Evolutionary conservation across 2,888 invertebrate species (phyloP).

Genomic region (Machimus rusticus): DNA sequence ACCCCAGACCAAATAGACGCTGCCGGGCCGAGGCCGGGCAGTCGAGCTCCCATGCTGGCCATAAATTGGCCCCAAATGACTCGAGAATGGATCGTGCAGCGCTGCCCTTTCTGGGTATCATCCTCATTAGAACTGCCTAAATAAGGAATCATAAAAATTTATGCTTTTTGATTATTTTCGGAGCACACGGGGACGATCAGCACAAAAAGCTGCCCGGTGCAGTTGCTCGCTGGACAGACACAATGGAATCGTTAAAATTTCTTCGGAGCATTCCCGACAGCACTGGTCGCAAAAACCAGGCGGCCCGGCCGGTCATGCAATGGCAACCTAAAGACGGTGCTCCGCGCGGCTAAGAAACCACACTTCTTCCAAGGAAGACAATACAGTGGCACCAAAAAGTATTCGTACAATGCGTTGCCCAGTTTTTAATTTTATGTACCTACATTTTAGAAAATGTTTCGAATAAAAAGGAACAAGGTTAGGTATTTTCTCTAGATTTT

Average conservation of each 20-base stretch:
- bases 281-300: not conserved
- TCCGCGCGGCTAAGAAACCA: not conserved
- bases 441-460: no score
- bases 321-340: not conserved
- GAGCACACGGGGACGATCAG: not conserved
- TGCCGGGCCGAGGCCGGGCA: not conserved
- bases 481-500: no score
- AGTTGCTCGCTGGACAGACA: constrained; percentile 20
- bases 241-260: constrained; percentile 45
- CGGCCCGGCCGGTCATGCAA: not conserved
- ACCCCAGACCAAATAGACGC: constrained; percentile 26
- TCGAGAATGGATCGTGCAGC: constrained; percentile 14
- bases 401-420: not conserved
- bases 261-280: not conserved
- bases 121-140: constrained; percentile 44
- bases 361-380: not conserved
- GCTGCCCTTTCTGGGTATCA: constrained; percentile 36
- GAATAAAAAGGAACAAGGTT: no score
- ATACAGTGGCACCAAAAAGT: not conserved
- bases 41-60: constrained; percentile 15
- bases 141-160: constrained; percentile 46
- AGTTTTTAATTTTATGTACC: not conserved
- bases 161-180: constrained; percentile 42
- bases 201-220: constrained; percentile 27
- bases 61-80: constrained; percentile 37